These are phyloP conservation scores for Spongilla lacustris DNA, from an alignment of 37 sponge, comb jelly and placozoan species.

Conservation along the genomic window DNA sequence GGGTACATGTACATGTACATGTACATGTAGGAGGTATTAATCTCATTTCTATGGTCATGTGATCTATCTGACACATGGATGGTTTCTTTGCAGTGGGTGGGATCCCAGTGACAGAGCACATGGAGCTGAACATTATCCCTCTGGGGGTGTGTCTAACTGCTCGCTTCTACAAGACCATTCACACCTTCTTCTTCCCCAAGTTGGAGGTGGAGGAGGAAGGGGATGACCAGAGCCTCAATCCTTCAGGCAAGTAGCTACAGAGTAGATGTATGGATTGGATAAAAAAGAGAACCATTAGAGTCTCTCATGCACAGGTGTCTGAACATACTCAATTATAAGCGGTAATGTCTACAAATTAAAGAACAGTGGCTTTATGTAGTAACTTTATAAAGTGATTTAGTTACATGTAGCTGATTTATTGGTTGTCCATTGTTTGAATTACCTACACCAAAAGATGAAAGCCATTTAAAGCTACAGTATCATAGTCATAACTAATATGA, in stretches of 20 bases:
- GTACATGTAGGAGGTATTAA: background rate
- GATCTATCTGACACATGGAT: background rate
- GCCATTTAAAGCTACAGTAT: no score
- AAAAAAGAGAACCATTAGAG: no score
- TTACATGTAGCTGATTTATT: no score
- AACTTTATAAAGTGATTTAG: no score
- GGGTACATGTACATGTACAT: background rate
- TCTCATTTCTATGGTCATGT: background rate
- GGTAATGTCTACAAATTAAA: no score
- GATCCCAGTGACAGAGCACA: slow-evolving; percentile 91
- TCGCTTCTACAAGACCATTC: slow-evolving; percentile 81
- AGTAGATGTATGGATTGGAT: background rate
- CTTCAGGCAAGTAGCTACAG: background rate
- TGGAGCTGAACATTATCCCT: slow-evolving; percentile 93
- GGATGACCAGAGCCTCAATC: background rate
- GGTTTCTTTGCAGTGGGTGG: slow-evolving; percentile 83
- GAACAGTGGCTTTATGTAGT: no score
- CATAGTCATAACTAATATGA: no score
- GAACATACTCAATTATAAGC: no score
- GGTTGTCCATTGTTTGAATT: no score
- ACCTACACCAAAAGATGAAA: no score
- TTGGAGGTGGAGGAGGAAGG: slow-evolving; percentile 25
- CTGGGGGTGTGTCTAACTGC: slow-evolving; percentile 77
- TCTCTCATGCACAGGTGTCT: no score
- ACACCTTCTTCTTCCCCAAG: slow-evolving; percentile 91